phyloP scores from a whole-genome alignment of 2,113 vertebrate species.

The Pholis gunnellus region DNA sequence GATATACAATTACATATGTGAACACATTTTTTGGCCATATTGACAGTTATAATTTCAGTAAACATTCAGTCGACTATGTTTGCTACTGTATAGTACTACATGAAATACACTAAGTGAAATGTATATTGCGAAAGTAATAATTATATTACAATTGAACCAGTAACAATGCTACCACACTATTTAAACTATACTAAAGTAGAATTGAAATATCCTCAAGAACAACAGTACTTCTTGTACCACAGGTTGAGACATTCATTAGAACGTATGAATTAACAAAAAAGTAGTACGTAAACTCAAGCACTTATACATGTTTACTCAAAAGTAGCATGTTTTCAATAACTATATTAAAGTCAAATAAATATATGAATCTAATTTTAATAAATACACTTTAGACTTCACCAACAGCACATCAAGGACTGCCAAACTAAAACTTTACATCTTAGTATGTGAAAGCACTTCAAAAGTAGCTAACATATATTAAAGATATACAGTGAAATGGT shows the following conservation, averaged over 20 bases:
- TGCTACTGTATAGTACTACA: neutral
- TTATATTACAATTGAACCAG: neutral
- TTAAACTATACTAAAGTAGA: neutral
- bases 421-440: neutral
- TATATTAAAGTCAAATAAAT: neutral
- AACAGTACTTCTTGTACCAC: neutral
- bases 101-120: neutral
- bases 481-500: neutral
- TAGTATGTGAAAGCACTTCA: neutral
- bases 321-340: neutral
- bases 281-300: neutral
- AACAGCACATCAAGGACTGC: neutral
- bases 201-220: slow-evolving; percentile 1
- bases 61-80: too few species aligned
- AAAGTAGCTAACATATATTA: neutral
- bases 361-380: neutral
- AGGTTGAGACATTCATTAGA: neutral
- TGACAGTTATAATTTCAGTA: neutral
- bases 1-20: neutral
- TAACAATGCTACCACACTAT: neutral
- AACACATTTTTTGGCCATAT: neutral
- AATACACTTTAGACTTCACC: neutral
- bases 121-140: neutral
- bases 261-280: neutral
- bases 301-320: neutral